Base-by-base conservation (phyloP, 2,888 invertebrate species). In the Smittia sp. region DNA sequence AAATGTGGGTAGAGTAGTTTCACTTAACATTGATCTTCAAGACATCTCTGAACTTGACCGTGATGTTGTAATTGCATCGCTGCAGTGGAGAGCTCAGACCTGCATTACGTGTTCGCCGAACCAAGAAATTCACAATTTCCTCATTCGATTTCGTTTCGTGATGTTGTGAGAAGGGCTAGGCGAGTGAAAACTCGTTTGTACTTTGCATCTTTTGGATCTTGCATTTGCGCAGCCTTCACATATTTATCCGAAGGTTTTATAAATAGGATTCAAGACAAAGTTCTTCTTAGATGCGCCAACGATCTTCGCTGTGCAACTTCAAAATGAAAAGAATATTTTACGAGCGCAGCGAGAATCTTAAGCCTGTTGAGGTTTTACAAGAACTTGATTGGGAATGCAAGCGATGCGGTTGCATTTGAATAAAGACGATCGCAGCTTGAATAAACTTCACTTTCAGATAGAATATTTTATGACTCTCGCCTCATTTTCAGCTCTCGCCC, bases 401-500 rank as follows among this genome's bases (percentile, higher is more conserved):
- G n/a, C n/a, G n/a, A n/a, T n/a, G n/a, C n/a, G n/a, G n/a, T n/a
- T n/a, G n/a, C 32, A 32, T 32, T 32, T 32, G 32, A 22, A 62
- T 54, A 54, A 54, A 54, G 15, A 11, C n/a, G n/a, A n/a, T n/a
- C n/a, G n/a, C n/a, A n/a, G n/a, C n/a, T n/a, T n/a, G n/a, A n/a
- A n/a, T n/a, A n/a, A n/a, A n/a, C n/a, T n/a, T n/a, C n/a, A n/a
- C n/a, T n/a, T n/a, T n/a, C n/a, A n/a, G n/a, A n/a, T n/a, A n/a
- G n/a, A n/a, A n/a, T n/a, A n/a, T n/a, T n/a, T n/a, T n/a, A n/a
- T n/a, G n/a, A n/a, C n/a, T 77, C 75, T 77, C 75, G 6, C n/a
- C 76, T 79, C 79, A 79, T 81, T 85, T 85, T 32, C 86, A 94
- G 94, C 94, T 75, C 83, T 94, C 77, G 94, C 94, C 0, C 86